Conservation (phyloP, 2,888 invertebrate species). For the Mactromeris polynyma region DNA sequence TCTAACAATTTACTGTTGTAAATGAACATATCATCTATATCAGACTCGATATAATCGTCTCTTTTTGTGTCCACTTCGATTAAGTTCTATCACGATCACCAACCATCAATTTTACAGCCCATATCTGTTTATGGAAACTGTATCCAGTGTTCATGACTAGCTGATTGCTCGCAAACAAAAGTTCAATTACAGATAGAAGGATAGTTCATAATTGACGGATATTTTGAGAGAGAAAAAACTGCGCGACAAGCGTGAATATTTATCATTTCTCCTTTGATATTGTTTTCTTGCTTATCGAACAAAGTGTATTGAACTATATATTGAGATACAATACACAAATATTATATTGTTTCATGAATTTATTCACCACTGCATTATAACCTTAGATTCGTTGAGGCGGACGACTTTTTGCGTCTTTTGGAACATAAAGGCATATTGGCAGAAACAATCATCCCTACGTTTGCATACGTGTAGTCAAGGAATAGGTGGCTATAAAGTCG, state of each 20-base stretch:
- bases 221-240: not conserved
- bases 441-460: too few relatives aligned
- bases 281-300: too few relatives aligned
- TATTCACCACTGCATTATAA: too few relatives aligned
- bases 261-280: too few relatives aligned
- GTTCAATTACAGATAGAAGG: not conserved
- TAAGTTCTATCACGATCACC: not conserved
- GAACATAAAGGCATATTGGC: too few relatives aligned
- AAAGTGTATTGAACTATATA: too few relatives aligned
- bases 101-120: not conserved
- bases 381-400: too few relatives aligned
- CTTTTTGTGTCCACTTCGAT: conserved; percentile 1
- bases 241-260: not conserved
- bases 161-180: not conserved
- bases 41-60: not conserved
- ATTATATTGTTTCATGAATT: too few relatives aligned
- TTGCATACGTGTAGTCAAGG: too few relatives aligned
- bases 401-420: too few relatives aligned
- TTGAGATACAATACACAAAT: too few relatives aligned
- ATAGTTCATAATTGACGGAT: not conserved
- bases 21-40: not conserved
- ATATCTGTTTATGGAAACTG: not conserved
- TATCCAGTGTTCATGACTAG: not conserved
- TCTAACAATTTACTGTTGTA: not conserved
- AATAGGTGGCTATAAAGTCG: too few relatives aligned